Base-by-base conservation (phyloP, 2,113 vertebrate genomes). In the Dolichallabes microphthalmus region DNA sequence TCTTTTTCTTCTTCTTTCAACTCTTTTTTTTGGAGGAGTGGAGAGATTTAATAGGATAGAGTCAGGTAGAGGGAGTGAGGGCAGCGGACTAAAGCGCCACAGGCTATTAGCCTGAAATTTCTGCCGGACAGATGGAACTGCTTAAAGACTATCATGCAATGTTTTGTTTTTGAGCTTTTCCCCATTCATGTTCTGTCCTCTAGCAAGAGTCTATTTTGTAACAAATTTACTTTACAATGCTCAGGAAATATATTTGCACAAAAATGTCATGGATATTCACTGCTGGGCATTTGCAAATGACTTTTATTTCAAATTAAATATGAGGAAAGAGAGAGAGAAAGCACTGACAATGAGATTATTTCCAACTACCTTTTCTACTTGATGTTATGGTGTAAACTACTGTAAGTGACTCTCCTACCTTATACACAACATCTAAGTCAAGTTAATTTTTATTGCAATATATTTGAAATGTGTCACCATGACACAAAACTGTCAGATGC, bases 51-150 rank as follows among this genome's bases (percentile, higher is more conserved):
- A 96, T 96, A 96, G 94, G 95, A 96, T 95, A 96, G 96, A 97
- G 94, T 95, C 96, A 97, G 97, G 96, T 97, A 97, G 95, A 87
- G 95, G 95, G 96, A 96, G 96, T 95, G 94, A 95, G 95, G 92
- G 95, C 87, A 91, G 89, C 83, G 79, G 88, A 83, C 88, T 89
- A 95, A 94, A 96, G 95, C 91, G 94, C 95, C 95, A 96, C 92
- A 95, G 96, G 97, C 96, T 96, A 97, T 97, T 96, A 97, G 95
- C 95, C 95, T 96, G 95, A 96, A 95, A 96, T 96, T 96, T 97
- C 95, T 95, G 94, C 95, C 94, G 96, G 96, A 97, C 97, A 98
- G 96, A 97, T 98, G 97, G 96, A 97, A 97, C 96, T 97, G 96
- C 96, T 98, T 98, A 98, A 93, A 96, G 93, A 96, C 96, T 96